Conservation (phyloP, 2,888 invertebrate species). For the Diplazon laetatorius region DNA sequence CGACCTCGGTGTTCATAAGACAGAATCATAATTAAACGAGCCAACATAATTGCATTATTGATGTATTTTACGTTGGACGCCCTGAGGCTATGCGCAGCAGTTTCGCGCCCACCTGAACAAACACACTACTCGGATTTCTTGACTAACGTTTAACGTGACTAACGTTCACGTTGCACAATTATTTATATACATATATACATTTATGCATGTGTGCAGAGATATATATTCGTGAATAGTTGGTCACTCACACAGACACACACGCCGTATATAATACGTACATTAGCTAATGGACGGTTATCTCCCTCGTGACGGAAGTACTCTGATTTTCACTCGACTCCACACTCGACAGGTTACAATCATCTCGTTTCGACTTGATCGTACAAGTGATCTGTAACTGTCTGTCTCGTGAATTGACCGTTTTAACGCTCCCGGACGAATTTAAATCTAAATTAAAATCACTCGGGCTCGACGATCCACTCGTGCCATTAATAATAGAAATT, state of each 20-base stretch:
- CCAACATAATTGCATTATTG: conserved; percentile 62
- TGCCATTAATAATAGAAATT: conserved; percentile 2
- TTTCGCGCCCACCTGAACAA: conserved; percentile 51
- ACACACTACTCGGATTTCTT: conserved; percentile 53
- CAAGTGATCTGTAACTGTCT: conserved; percentile 55
- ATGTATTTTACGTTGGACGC: conserved; percentile 54
- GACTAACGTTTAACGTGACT: conserved; percentile 22
- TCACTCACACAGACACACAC: not conserved
- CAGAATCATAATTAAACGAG: conserved; percentile 61
- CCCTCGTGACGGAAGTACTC: not conserved
- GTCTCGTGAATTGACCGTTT: conserved; percentile 26
- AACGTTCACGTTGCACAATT: not conserved
- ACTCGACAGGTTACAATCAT: conserved; percentile 59
- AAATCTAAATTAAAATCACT: conserved; percentile 37
- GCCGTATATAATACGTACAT: conserved; percentile 15
- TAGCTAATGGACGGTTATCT: conserved; percentile 42
- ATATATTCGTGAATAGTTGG: not conserved
- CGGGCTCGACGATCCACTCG: not conserved
- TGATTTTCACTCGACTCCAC: conserved; percentile 50
- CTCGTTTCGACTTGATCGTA: conserved; percentile 45
- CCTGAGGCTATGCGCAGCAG: conserved; percentile 21
- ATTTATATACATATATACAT: not conserved
- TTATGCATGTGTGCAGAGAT: conserved; percentile 3
- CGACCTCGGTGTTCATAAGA: conserved; percentile 50
- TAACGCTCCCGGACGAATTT: conserved; percentile 12